These are phyloP conservation scores for Ennomos quercinarius DNA, from an alignment of 2,888 invertebrate genomes.

Conservation along the genomic window DNA sequence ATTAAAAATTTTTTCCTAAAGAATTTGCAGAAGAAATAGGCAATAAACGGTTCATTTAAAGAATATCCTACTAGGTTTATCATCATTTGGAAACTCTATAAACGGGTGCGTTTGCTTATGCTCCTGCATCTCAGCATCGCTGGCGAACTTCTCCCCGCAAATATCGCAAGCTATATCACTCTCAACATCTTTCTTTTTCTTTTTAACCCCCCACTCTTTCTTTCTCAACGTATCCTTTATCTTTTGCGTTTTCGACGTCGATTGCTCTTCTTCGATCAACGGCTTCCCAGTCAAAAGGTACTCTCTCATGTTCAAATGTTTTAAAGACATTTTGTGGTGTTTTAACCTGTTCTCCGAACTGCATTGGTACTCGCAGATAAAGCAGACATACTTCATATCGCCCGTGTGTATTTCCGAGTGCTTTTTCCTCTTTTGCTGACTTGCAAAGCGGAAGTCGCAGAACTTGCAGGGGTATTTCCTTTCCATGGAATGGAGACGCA, in stretches of 20 bases:
- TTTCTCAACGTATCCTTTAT: conserved; percentile 44
- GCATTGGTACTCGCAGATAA: conserved; percentile 79
- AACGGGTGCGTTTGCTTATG: conserved; percentile 81
- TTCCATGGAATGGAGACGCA: conserved; percentile 73
- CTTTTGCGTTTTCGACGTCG: conserved; percentile 55
- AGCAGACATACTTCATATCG: conserved; percentile 79
- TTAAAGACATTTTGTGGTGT: conserved; percentile 70
- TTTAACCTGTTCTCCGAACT: conserved; percentile 74
- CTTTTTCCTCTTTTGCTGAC: conserved; percentile 69
- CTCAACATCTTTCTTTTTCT: conserved; percentile 51
- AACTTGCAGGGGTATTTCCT: conserved; percentile 77
- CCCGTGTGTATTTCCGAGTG: conserved; percentile 77
- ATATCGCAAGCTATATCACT: conserved; percentile 66
- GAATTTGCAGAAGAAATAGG: conserved; percentile 27
- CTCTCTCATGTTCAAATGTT: conserved; percentile 75
- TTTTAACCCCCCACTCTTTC: conserved; percentile 56
- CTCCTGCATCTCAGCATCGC: conserved; percentile 67
- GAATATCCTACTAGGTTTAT: conserved; percentile 80
- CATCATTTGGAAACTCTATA: conserved; percentile 79
- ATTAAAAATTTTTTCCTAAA: too few species aligned
- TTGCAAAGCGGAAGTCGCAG: conserved; percentile 78
- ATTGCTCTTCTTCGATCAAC: conserved; percentile 54
- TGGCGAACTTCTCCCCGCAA: conserved; percentile 72
- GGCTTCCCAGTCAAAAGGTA: conserved; percentile 68
- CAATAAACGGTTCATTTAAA: conserved; percentile 68